phyloP scores from a whole-genome alignment of 2,113 vertebrate genomes.

The Prionailurus viverrinus region DNA sequence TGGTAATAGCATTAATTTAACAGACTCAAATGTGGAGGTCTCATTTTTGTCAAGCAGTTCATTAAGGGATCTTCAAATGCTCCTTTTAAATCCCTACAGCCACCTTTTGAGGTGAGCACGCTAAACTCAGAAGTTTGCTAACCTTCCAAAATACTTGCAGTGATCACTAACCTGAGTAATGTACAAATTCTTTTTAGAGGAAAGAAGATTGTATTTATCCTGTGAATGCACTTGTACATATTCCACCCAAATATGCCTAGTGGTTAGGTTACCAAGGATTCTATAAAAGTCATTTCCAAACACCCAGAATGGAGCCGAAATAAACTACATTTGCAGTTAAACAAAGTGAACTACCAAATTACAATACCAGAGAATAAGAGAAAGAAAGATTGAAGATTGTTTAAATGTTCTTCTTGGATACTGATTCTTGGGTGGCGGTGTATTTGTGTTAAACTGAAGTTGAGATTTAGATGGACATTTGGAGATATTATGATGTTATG shows the following conservation, averaged over 20 bases:
- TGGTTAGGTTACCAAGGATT: background rate
- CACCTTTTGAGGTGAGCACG: background rate
- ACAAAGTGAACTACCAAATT: background rate
- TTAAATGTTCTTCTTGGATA: background rate
- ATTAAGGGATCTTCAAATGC: background rate
- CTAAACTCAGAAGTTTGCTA: background rate
- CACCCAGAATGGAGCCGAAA: background rate
- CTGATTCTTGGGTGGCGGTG: background rate
- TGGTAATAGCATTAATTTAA: background rate
- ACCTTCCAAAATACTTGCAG: background rate
- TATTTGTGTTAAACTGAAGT: background rate
- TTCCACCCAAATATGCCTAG: background rate
- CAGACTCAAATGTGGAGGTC: background rate
- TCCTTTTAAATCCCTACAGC: background rate
- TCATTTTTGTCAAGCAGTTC: background rate
- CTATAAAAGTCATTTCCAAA: background rate
- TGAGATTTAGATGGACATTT: background rate
- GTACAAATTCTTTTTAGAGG: background rate
- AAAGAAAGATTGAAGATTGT: background rate
- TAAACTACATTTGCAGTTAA: background rate
- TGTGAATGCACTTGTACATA: background rate
- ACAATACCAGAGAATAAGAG: background rate
- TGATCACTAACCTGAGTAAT: background rate
- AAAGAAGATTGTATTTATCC: background rate
- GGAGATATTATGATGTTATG: background rate